phyloP scores from a whole-genome alignment of 1,140 invertebrate genomes.

The Drosophila lacteicornis region DNA sequence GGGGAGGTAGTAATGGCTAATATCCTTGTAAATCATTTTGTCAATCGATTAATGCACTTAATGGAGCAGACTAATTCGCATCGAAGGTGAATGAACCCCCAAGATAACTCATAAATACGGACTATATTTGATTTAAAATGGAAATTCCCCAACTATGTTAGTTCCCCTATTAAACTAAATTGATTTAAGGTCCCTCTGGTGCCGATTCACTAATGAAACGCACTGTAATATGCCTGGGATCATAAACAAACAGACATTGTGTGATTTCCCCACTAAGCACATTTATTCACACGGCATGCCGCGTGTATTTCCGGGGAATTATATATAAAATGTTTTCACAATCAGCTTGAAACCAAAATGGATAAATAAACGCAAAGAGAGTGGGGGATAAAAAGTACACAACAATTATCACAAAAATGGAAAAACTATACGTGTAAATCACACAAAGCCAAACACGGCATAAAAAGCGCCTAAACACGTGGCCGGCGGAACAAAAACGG shows the following conservation, averaged over 20 bases:
- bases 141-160: background rate
- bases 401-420: conserved; percentile 28
- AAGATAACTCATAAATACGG: conserved; percentile 1
- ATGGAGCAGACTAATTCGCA: conserved; percentile 43
- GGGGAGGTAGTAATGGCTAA: background rate
- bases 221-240: conserved; percentile 8
- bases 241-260: conserved; percentile 6
- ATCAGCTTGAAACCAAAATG: conserved; percentile 16
- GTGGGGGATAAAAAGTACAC: conserved; percentile 21
- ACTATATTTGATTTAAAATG: conserved; percentile 11
- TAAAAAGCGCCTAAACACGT: conserved; percentile 45
- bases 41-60: conserved; percentile 52
- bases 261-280: conserved; percentile 43
- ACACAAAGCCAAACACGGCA: conserved; percentile 46
- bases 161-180: conserved; percentile 1
- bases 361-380: conserved; percentile 1
- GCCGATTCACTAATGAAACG: conserved; percentile 2
- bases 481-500: conserved; percentile 6
- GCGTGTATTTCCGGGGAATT: conserved; percentile 40
- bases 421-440: conserved; percentile 26
- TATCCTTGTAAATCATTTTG: conserved; percentile 49
- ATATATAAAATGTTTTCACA: conserved; percentile 35
- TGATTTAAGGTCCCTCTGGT: conserved; percentile 3
- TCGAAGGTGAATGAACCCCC: background rate
- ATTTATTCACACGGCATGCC: conserved; percentile 50